Base-by-base conservation (phyloP, 2,888 invertebrate genomes). In the Zonitis immaculata region DNA sequence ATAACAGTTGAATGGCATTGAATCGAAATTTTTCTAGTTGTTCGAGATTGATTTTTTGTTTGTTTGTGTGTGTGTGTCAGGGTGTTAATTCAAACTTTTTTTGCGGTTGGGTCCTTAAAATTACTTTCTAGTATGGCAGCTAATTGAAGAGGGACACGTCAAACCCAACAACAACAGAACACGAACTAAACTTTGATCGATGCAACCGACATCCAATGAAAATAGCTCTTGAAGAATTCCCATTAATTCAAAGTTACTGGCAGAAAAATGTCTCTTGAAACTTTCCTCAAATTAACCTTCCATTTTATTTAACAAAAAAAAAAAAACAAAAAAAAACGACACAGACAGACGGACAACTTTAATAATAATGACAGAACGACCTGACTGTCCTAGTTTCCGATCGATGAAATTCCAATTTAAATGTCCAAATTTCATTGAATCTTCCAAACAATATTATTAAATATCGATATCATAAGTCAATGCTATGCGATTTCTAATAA, bases 401-500 rank as follows among this genome's bases (percentile, higher is more conserved):
- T 67, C 67, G 66, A 69, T 69, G 69, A 67, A 69, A 69, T 69
- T 67, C 69, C 66, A 69, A 69, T 69, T 68, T 68, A 66, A 65
- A n/a, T 65, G 64, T 66, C 64, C n/a, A 59, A 56, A 63, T 66
- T 66, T 67, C 66, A 68, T 68, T 68, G 67, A 51, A 52, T 54
- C 51, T 26, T 47, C 28, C 42, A 42, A 44, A 43, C 12, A 51
- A 55, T 48, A 49, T 35, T 18, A 35, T 35, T 35, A 30, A 14
- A 26, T 25, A n/a, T 6, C 44, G 12, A 27, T 12, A 25, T 43
- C 43, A 9, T 18, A 26, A 43, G 43, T 25, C 26, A 43, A n/a
- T n/a, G n/a, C 43, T 43, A 12, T 43, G 43, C 22, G 8, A 43
- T 47, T 48, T n/a, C 48, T n/a, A 32, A 28, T 28, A 20, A 42